Conservation (phyloP, 2,113 vertebrate genomes). For the Siniperca chuatsi region DNA sequence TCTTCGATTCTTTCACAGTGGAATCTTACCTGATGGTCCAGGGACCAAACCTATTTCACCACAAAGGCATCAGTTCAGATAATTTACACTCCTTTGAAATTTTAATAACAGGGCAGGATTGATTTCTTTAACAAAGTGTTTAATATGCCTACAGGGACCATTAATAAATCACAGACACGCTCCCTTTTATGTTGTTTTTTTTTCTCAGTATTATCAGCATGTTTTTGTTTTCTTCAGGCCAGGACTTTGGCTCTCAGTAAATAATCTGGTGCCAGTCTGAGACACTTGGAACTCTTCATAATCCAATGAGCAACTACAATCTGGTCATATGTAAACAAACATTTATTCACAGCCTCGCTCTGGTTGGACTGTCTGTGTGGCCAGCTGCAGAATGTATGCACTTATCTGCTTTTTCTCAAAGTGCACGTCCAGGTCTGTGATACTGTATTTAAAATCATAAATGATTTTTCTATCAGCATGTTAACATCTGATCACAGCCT, state of each 20-base stretch:
- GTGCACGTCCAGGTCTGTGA: not conserved
- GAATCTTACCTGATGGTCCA: not conserved
- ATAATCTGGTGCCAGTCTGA: slow-evolving; percentile 14
- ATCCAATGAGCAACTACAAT: slow-evolving; percentile 45
- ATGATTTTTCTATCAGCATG: not conserved
- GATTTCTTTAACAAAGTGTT: slow-evolving; percentile 15
- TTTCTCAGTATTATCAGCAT: not conserved
- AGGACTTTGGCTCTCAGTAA: slow-evolving; percentile 1
- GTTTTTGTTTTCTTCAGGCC: slow-evolving; percentile 30
- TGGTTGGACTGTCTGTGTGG: not conserved
- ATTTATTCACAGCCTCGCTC: slow-evolving; percentile 10
- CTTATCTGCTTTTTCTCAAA: not conserved
- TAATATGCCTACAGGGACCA: not conserved
- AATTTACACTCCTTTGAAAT: not conserved
- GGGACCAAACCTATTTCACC: not conserved
- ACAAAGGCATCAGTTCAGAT: slow-evolving; percentile 11
- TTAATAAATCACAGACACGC: not conserved
- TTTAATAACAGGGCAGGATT: not conserved
- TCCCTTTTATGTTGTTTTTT: slow-evolving; percentile 9
- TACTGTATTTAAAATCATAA: not conserved
- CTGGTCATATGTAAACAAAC: slow-evolving; percentile 59
- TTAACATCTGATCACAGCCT: not conserved
- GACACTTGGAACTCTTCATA: slow-evolving; percentile 27
- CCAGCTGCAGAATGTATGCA: not conserved
- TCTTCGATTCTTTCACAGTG: not conserved